Base-by-base conservation (phyloP, 2,797 vertebrate genomes). In the Choloepus didactylus region DNA sequence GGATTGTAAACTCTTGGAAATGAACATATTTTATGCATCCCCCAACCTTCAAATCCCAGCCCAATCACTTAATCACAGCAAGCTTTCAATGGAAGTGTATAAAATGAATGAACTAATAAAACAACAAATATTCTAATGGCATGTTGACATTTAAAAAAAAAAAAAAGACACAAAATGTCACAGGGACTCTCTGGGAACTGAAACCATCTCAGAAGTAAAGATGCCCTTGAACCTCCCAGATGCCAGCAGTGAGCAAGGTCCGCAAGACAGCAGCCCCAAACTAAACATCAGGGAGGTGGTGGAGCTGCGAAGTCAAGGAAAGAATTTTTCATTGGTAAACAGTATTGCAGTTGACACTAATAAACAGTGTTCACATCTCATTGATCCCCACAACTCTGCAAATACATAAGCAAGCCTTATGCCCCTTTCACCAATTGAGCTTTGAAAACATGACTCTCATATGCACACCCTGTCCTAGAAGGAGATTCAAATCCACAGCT, bases 201-300 rank as follows among this genome's bases (percentile, higher is more conserved):
- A 76, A 81, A 66, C 16, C 12, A 64, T 88, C 69, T 96, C 56
- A 90, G 49, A 95, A 86, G 9, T 51, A 77, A 92, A 92, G 29
- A 86, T 31, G 25, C 15, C 75, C 62, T 75, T 51, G 9, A 29
- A 70, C 91, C 16, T 86, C 46, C 49, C 59, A 66, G 14, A 31
- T 73, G n/a, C n/a, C 69, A 79, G 10, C 56, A 91, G 54, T n/a
- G 27, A 89, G 21, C 59, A 85, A 82, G 59, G 46, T 18, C 44
- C 46, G 23, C 11, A 73, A 72, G 51, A n/a, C 4, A 90, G 35
- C 64, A 90, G 15, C 9, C 12, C 67, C 72, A 72, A 46, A 73
- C 8, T 31, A 31, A 76, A 15, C 15, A 21, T 27, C n/a, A 91
- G 25, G 9, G 4, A 69, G 41, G 2, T 29, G 12, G 5, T 44